phyloP scores from a whole-genome alignment of 1,140 invertebrate species.

The Grapholita molesta region DNA sequence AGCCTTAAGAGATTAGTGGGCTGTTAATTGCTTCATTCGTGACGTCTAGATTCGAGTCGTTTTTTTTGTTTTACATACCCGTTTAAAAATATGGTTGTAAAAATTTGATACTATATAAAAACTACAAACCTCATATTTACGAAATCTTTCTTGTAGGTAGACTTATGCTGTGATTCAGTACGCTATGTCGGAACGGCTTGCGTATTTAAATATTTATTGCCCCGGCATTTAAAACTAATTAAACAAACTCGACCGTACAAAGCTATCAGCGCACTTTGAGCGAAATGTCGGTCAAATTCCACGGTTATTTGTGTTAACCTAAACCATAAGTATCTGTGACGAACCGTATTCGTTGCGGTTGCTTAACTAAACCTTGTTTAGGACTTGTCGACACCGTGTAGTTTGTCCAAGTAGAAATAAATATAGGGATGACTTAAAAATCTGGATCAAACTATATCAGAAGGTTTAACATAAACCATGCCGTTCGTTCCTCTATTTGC shows the following conservation, averaged over 20 bases:
- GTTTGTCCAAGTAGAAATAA: too few relatives aligned
- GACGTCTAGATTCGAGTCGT: too few relatives aligned
- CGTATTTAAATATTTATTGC: not conserved
- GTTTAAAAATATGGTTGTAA: not conserved
- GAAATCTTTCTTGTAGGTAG: not conserved
- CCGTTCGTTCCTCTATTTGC: too few relatives aligned
- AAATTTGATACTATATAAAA: too few relatives aligned
- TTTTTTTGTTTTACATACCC: not conserved
- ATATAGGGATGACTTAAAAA: too few relatives aligned
- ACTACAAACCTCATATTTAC: not conserved
- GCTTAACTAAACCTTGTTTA: conserved; percentile 1
- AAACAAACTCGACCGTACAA: not conserved
- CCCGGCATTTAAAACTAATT: not conserved
- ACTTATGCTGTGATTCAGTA: not conserved
- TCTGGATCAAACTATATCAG: too few relatives aligned
- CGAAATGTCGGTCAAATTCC: not conserved
- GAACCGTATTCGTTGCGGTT: not conserved
- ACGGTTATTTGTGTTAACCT: not conserved
- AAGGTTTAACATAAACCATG: too few relatives aligned
- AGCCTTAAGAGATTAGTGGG: too few relatives aligned
- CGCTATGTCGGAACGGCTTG: not conserved
- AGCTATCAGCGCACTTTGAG: not conserved
- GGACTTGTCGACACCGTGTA: not conserved
- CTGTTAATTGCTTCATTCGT: too few relatives aligned
- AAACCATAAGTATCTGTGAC: not conserved